Evolutionary conservation across 2,113 vertebrate species (phyloP).

Genomic region (Phalacrocorax carbo): DNA sequence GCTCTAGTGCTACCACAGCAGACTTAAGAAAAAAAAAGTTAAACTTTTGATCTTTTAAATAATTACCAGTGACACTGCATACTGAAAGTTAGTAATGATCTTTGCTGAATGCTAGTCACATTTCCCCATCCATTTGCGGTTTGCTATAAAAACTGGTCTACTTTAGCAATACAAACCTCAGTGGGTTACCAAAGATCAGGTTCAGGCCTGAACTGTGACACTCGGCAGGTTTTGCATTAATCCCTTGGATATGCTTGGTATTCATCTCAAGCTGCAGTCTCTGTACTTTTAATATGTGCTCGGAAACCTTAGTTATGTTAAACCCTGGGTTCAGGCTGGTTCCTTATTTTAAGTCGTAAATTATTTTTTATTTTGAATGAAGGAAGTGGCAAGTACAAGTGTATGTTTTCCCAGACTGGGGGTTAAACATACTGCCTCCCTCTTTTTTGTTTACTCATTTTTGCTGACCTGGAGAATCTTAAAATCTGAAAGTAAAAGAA

Average conservation of each 20-base stretch:
- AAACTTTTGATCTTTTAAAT: neutral
- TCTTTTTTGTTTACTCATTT: neutral
- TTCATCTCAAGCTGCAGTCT: neutral
- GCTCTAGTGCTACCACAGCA: neutral
- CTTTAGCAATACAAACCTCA: neutral
- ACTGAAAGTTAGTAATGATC: neutral
- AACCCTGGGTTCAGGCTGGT: neutral
- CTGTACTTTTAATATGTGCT: neutral
- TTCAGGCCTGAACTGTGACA: neutral
- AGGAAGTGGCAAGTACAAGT: neutral
- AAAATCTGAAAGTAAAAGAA: neutral
- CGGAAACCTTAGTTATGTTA: neutral
- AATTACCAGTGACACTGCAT: neutral
- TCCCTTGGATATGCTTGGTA: neutral
- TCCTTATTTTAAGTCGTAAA: neutral
- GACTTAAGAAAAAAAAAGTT: neutral
- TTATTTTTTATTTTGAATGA: neutral
- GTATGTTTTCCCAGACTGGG: neutral
- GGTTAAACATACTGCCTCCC: neutral
- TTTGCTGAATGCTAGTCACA: neutral
- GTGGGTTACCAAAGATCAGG: neutral
- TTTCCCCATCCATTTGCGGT: neutral
- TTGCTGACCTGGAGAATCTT: neutral
- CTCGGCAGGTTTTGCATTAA: neutral
- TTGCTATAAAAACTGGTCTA: neutral